These are phyloP conservation scores for Auanema sp. DNA, from an alignment of 2,888 invertebrate species.

Conservation along the genomic window DNA sequence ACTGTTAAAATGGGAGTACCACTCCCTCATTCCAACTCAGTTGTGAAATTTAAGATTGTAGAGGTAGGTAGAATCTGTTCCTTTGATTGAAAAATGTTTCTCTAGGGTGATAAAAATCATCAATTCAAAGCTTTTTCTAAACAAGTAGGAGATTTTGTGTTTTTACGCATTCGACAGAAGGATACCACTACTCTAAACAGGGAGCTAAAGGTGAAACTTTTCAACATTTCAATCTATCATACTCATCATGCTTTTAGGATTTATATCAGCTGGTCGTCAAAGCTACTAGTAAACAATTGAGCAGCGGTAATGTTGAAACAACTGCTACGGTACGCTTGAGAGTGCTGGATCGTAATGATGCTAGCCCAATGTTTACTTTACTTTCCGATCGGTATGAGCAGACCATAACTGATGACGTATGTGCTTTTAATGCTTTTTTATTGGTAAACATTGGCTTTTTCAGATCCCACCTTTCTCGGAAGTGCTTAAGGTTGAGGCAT, in stretches of 20 bases:
- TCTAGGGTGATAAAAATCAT: constrained; percentile 44
- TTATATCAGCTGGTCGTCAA: constrained; percentile 67
- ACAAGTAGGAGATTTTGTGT: constrained; percentile 87
- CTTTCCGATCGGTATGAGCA: constrained; percentile 76
- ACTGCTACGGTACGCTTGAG: constrained; percentile 48
- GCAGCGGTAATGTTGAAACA: constrained; percentile 58
- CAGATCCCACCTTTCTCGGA: constrained; percentile 16
- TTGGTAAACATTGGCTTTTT: not conserved
- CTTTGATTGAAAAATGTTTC: not conserved
- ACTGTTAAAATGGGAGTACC: constrained; percentile 78
- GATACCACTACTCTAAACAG: constrained; percentile 88
- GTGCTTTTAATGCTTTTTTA: constrained; percentile 13
- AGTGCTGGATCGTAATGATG: constrained; percentile 71
- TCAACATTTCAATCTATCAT: constrained; percentile 1
- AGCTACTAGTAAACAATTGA: constrained; percentile 73
- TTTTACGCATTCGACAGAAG: constrained; percentile 83
- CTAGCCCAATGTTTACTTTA: constrained; percentile 89
- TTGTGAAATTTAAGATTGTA: constrained; percentile 81
- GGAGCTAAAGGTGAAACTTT: constrained; percentile 77
- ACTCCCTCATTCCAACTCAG: constrained; percentile 65
- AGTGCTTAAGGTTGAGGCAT: constrained; percentile 72
- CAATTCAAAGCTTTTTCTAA: constrained; percentile 48
- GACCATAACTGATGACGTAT: constrained; percentile 42
- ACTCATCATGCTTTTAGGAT: constrained; percentile 29
- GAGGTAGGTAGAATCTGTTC: constrained; percentile 25